Evolutionary conservation across 2,797 vertebrate species (phyloP).

Genomic region (Podargus strigoides): DNA sequence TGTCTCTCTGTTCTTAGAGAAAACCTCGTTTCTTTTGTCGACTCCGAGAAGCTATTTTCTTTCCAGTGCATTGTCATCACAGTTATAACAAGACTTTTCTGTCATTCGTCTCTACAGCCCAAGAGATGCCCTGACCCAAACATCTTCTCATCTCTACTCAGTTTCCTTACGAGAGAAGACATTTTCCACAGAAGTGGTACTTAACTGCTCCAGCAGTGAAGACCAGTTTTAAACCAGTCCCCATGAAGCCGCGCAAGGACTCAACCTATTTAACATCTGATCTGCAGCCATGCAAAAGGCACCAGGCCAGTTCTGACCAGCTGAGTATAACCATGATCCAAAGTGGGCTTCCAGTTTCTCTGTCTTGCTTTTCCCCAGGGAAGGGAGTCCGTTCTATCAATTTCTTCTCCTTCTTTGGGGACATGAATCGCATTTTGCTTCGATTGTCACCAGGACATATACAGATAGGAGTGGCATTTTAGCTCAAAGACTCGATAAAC

Average conservation of each 20-base stretch:
- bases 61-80: not conserved
- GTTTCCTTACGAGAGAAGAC: not conserved
- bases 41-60: slow-evolving; percentile 23
- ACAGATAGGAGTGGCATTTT: not conserved
- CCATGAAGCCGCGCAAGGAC: not conserved
- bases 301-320: not conserved
- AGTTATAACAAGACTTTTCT: slow-evolving; percentile 5
- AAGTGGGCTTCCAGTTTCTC: not conserved
- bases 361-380: not conserved
- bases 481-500: not conserved
- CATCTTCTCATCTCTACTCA: not conserved
- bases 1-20: slow-evolving; percentile 49
- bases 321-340: not conserved
- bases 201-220: not conserved
- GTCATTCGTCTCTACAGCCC: not conserved
- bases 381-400: not conserved
- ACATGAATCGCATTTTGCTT: not conserved
- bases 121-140: slow-evolving; percentile 15
- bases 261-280: not conserved
- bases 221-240: not conserved
- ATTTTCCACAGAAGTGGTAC: not conserved
- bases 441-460: not conserved
- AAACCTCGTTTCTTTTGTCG: slow-evolving; percentile 30
- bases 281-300: not conserved
- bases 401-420: not conserved